Percentiles rank a stretch among this genome's conserved stretches.
phyloP scores from a whole-genome alignment of 53 echinoderm and acorn worm genomes.

The Temnopleurus reevesii region DNA sequence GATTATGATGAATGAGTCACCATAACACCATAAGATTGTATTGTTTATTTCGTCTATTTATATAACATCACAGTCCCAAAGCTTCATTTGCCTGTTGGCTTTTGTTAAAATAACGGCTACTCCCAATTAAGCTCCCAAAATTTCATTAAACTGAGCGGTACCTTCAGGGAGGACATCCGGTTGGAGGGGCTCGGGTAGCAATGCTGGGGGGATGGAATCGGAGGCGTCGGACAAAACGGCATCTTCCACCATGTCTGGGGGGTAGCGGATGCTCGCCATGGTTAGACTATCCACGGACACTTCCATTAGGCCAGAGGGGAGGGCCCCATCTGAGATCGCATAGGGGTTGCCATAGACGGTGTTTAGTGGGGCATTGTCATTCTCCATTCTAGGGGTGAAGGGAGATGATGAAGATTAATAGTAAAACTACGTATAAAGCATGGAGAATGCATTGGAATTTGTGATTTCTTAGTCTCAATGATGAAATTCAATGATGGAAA shows the following conservation, averaged over 20 bases:
- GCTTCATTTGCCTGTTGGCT: neutral
- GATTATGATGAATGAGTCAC: no score
- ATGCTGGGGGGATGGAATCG: conserved; percentile 53
- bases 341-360: conserved; percentile 42
- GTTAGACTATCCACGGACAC: conserved; percentile 30
- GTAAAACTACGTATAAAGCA: neutral
- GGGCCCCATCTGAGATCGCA: neutral
- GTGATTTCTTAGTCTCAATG: neutral
- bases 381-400: conserved; percentile 1
- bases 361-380: neutral
- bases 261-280: conserved; percentile 41
- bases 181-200: conserved; percentile 79
- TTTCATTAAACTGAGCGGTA: neutral
- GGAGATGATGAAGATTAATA: conserved; percentile 7
- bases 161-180: conserved; percentile 71
- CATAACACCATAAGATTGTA: no score
- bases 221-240: conserved; percentile 43
- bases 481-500: no score
- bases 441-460: neutral
- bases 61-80: neutral
- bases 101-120: neutral
- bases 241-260: conserved; percentile 45
- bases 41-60: no score
- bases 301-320: conserved; percentile 3
- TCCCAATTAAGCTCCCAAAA: neutral